A percentile compares a stretch with the other conserved stretches of the same genome.
Conservation (phyloP, 2,797 vertebrate genomes). For the Propithecus deckenii region DNA sequence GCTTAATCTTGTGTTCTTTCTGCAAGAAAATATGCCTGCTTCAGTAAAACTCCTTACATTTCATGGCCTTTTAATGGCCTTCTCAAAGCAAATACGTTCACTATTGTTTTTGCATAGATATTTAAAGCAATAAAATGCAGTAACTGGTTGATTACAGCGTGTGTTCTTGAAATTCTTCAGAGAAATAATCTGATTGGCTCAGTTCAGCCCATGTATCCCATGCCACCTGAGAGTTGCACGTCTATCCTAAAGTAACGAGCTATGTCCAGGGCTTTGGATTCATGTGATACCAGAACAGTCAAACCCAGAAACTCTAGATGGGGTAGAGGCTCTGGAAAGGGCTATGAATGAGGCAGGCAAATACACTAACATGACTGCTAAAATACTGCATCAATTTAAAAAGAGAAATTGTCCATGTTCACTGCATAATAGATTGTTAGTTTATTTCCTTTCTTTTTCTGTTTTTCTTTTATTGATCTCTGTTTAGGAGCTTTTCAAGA, state of each 20-base stretch:
- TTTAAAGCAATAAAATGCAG: neutral
- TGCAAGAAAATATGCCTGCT: neutral
- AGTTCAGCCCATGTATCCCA: neutral
- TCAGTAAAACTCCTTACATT: neutral
- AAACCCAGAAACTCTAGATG: neutral
- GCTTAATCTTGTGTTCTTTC: neutral
- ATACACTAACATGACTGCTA: neutral
- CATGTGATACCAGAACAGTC: no score
- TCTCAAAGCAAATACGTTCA: neutral
- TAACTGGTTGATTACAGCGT: neutral
- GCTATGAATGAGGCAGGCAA: neutral
- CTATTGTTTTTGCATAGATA: neutral
- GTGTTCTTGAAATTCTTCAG: neutral
- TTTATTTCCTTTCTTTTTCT: neutral
- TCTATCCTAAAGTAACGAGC: neutral
- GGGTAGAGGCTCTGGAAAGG: neutral
- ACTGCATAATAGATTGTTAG: neutral
- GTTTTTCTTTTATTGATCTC: neutral
- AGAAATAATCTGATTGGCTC: neutral
- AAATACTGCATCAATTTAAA: neutral
- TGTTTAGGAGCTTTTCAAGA: neutral
- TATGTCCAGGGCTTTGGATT: neutral
- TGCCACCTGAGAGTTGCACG: neutral
- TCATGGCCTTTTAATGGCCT: neutral
- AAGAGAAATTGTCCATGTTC: neutral